These are phyloP conservation scores for Perognathus longimembris DNA, from an alignment of 2,113 vertebrate species.

Conservation along the genomic window DNA sequence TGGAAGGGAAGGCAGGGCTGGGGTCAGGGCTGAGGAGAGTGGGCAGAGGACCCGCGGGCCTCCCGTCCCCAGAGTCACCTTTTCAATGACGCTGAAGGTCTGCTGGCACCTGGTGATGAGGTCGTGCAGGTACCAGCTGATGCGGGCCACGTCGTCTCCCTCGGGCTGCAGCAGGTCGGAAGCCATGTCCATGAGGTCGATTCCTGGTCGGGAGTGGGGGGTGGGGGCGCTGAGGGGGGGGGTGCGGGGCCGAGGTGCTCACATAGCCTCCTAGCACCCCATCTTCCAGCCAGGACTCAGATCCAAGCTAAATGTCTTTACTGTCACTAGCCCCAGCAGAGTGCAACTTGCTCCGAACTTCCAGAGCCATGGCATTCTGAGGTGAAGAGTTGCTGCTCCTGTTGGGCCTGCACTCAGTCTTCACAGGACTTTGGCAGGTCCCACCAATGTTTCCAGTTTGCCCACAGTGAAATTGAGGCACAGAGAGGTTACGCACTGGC, in stretches of 20 bases:
- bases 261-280: neutral
- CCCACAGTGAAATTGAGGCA: neutral
- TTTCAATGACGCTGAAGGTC: constrained; percentile 92
- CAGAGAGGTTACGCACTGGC: neutral
- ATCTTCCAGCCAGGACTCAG: neutral
- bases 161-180: constrained; percentile 82
- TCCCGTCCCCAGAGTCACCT: constrained; percentile 82
- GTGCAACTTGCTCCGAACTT: neutral
- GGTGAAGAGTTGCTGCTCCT: too few relatives aligned
- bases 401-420: neutral
- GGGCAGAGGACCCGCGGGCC: neutral
- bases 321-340: neutral
- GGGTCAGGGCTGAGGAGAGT: neutral
- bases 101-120: constrained; percentile 88
- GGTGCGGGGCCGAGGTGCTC: too few relatives aligned
- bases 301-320: too few relatives aligned
- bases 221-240: neutral
- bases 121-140: constrained; percentile 87
- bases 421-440: neutral
- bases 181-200: constrained; percentile 90
- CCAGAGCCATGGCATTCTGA: neutral
- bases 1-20: constrained; percentile 61
- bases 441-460: neutral
- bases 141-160: constrained; percentile 89
- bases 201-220: constrained; percentile 82